Percentiles rank a stretch among this genome's conserved stretches.
Conservation (phyloP, 2,797 vertebrate genomes). For the Helostoma temminkii region DNA sequence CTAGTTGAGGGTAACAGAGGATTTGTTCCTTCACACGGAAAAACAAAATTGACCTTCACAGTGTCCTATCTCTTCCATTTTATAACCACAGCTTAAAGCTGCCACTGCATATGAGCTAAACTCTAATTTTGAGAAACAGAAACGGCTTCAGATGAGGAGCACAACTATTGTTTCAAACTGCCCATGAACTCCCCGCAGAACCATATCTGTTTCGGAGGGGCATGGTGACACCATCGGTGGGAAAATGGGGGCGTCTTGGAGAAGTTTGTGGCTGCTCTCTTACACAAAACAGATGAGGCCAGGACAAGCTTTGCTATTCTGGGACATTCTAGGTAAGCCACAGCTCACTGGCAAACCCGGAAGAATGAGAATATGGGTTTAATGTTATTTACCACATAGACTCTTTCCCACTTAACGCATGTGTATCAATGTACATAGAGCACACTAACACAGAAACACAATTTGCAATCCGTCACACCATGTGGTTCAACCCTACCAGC, state of each 20-base stretch:
- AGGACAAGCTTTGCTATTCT: conserved; percentile 71
- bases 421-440: conserved; percentile 29
- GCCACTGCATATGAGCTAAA: conserved; percentile 55
- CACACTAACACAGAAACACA: conserved; percentile 18
- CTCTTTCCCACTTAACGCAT: conserved; percentile 31
- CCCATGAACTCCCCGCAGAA: conserved; percentile 70
- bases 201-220: conserved; percentile 78
- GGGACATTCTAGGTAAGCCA: conserved; percentile 73
- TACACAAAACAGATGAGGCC: conserved; percentile 81
- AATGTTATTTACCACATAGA: conserved; percentile 42
- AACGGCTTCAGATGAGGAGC: conserved; percentile 58
- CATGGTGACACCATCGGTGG: conserved; percentile 55
- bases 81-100: conserved; percentile 61
- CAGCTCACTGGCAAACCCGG: conserved; percentile 61
- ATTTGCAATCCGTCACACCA: conserved; percentile 35
- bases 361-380: conserved; percentile 58
- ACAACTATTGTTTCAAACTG: conserved; percentile 78
- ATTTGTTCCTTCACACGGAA: conserved; percentile 59
- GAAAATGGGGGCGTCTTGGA: conserved; percentile 49
- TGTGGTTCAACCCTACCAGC: conserved; percentile 31
- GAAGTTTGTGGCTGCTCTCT: conserved; percentile 72
- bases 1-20: conserved; percentile 52
- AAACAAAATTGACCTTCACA: conserved; percentile 61
- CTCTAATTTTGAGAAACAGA: conserved; percentile 67
- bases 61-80: conserved; percentile 34